Evolutionary conservation across 1,140 invertebrate genomes (phyloP).

Genomic region (Coelopa frigida): DNA sequence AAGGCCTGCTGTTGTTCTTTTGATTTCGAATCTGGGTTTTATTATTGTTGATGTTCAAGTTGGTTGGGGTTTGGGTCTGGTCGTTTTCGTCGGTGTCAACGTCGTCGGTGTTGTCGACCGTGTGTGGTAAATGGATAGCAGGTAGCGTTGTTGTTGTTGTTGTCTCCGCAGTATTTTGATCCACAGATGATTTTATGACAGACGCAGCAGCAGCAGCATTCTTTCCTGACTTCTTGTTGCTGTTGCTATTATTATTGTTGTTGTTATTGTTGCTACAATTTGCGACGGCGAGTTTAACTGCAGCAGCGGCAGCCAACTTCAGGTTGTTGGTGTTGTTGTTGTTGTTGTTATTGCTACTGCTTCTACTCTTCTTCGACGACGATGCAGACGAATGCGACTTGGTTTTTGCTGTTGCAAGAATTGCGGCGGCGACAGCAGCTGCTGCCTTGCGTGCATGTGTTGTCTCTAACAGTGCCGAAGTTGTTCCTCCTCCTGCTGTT

Average conservation of each 20-base stretch:
- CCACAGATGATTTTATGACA: slow-evolving; percentile 14
- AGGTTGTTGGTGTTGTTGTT: slow-evolving; percentile 10
- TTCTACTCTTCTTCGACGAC: slow-evolving; percentile 2
- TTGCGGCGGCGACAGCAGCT: too few relatives aligned
- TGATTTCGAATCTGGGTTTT: too few relatives aligned
- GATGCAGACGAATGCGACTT: not conserved
- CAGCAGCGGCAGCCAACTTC: slow-evolving; percentile 19
- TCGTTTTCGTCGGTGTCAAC: too few relatives aligned
- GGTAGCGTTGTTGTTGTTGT: slow-evolving; percentile 18
- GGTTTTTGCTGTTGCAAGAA: slow-evolving; percentile 5
- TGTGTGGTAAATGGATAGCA: slow-evolving; percentile 18
- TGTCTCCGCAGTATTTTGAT: slow-evolving; percentile 20
- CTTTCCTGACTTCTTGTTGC: slow-evolving; percentile 25
- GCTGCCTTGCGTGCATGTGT: not conserved
- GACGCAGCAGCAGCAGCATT: slow-evolving; percentile 18
- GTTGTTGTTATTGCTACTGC: slow-evolving; percentile 6
- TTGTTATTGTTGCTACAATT: slow-evolving; percentile 8
- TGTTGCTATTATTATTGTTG: slow-evolving; percentile 21
- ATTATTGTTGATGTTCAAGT: too few relatives aligned
- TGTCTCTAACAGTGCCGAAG: slow-evolving; percentile 6
- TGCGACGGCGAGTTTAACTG: slow-evolving; percentile 15
- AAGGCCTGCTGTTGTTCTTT: too few relatives aligned
- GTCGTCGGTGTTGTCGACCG: slow-evolving; percentile 12
- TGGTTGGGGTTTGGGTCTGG: too few relatives aligned
- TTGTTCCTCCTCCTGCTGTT: slow-evolving; percentile 7